Evolutionary conservation across 1,140 invertebrate genomes (phyloP), one percentile per base, ranked within the genome.

Genomic region (Amyelois transitella): DNA sequence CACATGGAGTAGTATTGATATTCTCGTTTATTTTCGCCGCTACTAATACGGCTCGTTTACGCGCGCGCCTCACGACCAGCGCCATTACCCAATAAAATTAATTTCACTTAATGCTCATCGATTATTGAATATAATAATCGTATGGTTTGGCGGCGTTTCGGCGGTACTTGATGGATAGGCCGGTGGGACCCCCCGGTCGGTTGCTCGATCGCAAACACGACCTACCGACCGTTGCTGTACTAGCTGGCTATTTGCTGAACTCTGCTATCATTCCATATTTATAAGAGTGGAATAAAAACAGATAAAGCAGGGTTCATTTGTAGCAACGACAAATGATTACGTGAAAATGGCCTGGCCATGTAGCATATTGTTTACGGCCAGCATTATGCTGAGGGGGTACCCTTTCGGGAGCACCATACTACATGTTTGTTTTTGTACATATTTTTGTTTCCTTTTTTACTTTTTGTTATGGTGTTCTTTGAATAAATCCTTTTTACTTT

Each of bases 101-200:
- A 84, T 86, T 86, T 82, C 73, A 77, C 73, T 84, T 84, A 85
- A 85, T 79, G 69, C 70, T 80, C 75, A 83, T 82, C 75, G 79
- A 82, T 86, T 82, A 86, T 78, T 75, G 75, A 77, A 73, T 74
- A 73, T 78, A 79, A 77, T 82, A 78, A 81, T 81, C 70, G 75
- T 77, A 75, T 72, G 71, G 72, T 77, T 74, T 72, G 75, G 67
- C 66, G 70, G 58, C 66, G 66, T 64, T 73, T 70, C 60, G 69
- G 64, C 58, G 57, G 64, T 20, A 64, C 68, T 68, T 83, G 75
- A 83, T 81, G 71, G 77, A 80, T 81, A 66, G 55, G 44, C 45
- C 62, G 58, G 56, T 51, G 18, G 60, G 81, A 78, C 81, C 78
- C 80, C 80, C 77, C 75, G 70, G 65, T 57, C 57, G 56, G 3